A percentile compares a stretch with the other conserved stretches of the same genome.
These are phyloP conservation scores for Fissipunctia ypsillon DNA, from an alignment of 2,888 invertebrate genomes.

Conservation along the genomic window DNA sequence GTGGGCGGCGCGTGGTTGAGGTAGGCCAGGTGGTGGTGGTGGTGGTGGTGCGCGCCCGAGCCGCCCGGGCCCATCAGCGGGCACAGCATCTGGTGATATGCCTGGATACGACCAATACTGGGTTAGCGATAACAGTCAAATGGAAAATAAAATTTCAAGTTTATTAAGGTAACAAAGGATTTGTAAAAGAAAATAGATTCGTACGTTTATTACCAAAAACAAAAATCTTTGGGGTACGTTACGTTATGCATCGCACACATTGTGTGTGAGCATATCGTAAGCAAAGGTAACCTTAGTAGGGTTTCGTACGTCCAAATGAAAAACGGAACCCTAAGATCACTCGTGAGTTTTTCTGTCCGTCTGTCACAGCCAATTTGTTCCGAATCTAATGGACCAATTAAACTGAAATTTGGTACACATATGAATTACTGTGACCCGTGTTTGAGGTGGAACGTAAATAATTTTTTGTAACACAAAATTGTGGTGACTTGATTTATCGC, in stretches of 20 bases:
- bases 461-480: no score
- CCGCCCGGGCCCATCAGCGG: conserved; percentile 83
- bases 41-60: conserved; percentile 81
- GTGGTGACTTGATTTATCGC: no score
- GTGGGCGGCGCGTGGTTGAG: conserved; percentile 88
- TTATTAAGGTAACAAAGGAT: neutral
- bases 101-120: neutral
- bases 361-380: no score
- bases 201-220: neutral
- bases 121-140: neutral
- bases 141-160: neutral
- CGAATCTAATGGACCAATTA: no score
- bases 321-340: no score
- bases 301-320: no score
- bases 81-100: conserved; percentile 82
- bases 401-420: no score
- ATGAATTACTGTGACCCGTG: no score
- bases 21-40: conserved; percentile 87
- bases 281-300: neutral
- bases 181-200: neutral
- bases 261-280: neutral
- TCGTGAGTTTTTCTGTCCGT: no score
- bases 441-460: no score
- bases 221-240: neutral
- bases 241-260: neutral